Evolutionary conservation across 2,797 vertebrate genomes (phyloP), one percentile per base, ranked within the genome.

Genomic region (Xyrichtys novacula): DNA sequence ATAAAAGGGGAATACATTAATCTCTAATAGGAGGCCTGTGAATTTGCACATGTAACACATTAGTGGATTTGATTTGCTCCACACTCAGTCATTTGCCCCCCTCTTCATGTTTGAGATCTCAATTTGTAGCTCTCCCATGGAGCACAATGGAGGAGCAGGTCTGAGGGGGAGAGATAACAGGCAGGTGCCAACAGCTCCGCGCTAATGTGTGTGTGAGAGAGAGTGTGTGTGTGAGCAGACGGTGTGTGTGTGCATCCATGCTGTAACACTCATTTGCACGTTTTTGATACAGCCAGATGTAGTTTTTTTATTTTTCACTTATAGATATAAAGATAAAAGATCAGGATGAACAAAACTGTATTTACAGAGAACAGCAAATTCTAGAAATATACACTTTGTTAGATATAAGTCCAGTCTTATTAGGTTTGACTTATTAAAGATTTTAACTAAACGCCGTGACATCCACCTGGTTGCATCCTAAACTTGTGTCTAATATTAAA

Each of bases 101-200:
- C 85, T 85, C 81, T 90, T 91, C 83, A 86, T 90, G 89, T 91
- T 89, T 89, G 91, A 91, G 90, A 89, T 92, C 91, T 93, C 90
- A 91, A 93, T 93, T 93, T 91, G 90, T 88, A 83, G 90, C 90
- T 91, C 87, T 77, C 89, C 89, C 87, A 88, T 81, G 80, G 86
- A 87, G 89, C 88, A 90, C 91, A 91, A 92, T 88, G 76, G 78
- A 91, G 34, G 63, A 84, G 43, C 85, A 85, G 80, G 88, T 92
- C 91, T 93, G 91, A 93, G 84, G 79, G 78, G 81, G 65, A 69
- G 84, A 89, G 91, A 93, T 93, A 93, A 93, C 91, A 86, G 89
- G 82, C 90, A 93, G 91, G 90, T 93, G 91, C 88, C 88, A 91
- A 80, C 74, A 89, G 88, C 82, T 78, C 74, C 29, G 43, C 48